These are phyloP conservation scores for Chaitophorus viminalis DNA, from an alignment of 2,888 invertebrate species.

Conservation along the genomic window DNA sequence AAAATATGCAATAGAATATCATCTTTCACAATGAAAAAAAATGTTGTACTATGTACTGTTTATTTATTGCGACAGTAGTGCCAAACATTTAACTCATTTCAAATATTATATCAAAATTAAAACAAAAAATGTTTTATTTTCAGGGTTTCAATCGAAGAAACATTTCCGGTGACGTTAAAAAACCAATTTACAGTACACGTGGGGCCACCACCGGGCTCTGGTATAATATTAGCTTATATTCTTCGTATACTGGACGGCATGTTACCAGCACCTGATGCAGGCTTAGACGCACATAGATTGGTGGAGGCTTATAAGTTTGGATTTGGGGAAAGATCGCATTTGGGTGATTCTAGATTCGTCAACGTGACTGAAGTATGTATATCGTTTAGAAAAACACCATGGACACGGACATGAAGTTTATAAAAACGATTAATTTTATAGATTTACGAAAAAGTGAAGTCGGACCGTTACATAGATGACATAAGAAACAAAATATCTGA, in stretches of 20 bases:
- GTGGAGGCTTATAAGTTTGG: constrained; percentile 93
- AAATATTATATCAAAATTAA: too few species aligned
- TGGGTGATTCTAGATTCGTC: constrained; percentile 84
- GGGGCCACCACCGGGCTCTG: constrained; percentile 88
- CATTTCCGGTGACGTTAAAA: constrained; percentile 71
- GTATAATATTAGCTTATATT: constrained; percentile 82
- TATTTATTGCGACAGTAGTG: too few species aligned
- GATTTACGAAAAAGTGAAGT: constrained; percentile 54
- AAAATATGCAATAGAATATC: too few species aligned
- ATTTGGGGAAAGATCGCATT: constrained; percentile 83
- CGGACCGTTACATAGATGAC: constrained; percentile 41
- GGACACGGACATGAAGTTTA: too few species aligned
- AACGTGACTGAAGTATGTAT: constrained; percentile 74
- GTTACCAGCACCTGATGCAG: constrained; percentile 69
- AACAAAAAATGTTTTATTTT: constrained; percentile 65
- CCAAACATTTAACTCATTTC: too few species aligned
- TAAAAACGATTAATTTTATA: not conserved
- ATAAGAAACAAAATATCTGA: constrained; percentile 46
- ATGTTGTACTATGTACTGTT: too few species aligned
- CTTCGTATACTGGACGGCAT: constrained; percentile 79
- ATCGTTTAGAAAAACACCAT: not conserved
- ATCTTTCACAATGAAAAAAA: too few species aligned
- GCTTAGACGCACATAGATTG: constrained; percentile 76
- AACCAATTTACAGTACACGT: constrained; percentile 76
- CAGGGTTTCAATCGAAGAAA: constrained; percentile 75